Base-by-base conservation (phyloP, 2,797 vertebrate species). In the Sebastes minor region DNA sequence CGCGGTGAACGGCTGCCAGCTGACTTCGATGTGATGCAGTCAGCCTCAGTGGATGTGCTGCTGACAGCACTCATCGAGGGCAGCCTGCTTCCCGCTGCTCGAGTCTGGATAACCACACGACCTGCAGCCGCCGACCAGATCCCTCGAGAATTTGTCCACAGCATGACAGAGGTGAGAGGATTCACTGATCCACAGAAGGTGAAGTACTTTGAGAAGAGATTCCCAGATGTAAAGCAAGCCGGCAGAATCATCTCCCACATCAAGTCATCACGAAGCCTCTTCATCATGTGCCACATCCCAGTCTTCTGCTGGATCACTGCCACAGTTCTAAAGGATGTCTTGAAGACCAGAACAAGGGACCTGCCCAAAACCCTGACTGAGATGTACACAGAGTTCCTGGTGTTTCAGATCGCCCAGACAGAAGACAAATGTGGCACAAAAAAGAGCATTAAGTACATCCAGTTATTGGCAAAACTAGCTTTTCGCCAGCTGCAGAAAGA, bases 281-380 rank as follows among this genome's bases (percentile, higher is more conserved):
- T 55, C 67, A 75, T 76, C 42, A 84, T 84, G 72, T 81, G 82
- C 61, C 65, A 80, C 74, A 77, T 84, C 57, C 83, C 83, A 4
- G 70, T 81, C 53, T 85, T 85, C 74, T 85, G 83, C 76, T 79
- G 52, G 60, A 71, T 78, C 74, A 74, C 59, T 4, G 42, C 74
- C n/a, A 69, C 60, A 13, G 78, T 80, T 56, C 28, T 80, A 23
- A 68, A 42, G 73, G 61, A 64, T 27, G 18, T 60, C 9, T 23
- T 65, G 61, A 57, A 71, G 8, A 52, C 27, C 2, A 53, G 61
- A 16, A 27, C 27, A 18, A 9, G 6, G 5, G 64, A 74, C n/a
- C 64, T 82, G 59, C 74, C 75, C 10, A 67, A 35, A 14, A 78
- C 71, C 13, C 71, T 83, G 64, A 83, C 81, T 11, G 70, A 78